Evolutionary conservation across 2,888 invertebrate species (phyloP).

Genomic region (Norana najaformis): DNA sequence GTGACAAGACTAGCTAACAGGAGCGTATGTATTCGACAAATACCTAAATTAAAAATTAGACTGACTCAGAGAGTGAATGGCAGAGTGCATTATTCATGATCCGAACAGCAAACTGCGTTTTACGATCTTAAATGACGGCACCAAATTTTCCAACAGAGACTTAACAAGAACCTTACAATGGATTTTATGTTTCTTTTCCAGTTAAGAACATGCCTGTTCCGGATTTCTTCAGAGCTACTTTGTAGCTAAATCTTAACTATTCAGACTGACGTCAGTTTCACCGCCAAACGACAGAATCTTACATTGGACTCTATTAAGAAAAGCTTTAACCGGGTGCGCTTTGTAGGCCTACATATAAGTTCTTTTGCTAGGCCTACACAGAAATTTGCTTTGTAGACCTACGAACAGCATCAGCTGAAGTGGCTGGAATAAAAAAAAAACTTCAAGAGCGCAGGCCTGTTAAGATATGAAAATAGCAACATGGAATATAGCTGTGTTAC

Average conservation of each 20-base stretch:
- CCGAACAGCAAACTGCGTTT: not conserved
- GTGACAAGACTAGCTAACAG: not conserved
- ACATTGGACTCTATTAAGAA: slow-evolving; percentile 13
- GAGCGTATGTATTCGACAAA: not conserved
- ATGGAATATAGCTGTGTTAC: not conserved
- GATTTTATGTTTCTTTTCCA: not conserved
- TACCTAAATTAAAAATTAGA: not conserved
- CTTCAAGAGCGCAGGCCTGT: not conserved
- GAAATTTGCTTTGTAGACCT: not conserved
- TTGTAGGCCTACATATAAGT: too few relatives aligned
- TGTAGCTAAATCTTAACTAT: not conserved
- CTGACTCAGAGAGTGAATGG: not conserved
- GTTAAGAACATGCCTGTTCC: not conserved
- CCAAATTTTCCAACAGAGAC: not conserved
- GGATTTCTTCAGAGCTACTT: not conserved
- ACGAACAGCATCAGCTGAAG: not conserved
- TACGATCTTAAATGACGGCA: not conserved
- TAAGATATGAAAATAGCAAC: not conserved
- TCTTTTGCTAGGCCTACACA: not conserved
- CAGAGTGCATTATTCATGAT: not conserved
- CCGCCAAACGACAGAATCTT: not conserved
- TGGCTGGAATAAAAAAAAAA: not conserved
- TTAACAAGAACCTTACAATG: not conserved
- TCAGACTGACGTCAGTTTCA: too few relatives aligned
- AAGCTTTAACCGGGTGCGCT: not conserved